These are phyloP conservation scores for Cataglyphis hispanica DNA, from an alignment of 1,140 invertebrate genomes.

Conservation along the genomic window DNA sequence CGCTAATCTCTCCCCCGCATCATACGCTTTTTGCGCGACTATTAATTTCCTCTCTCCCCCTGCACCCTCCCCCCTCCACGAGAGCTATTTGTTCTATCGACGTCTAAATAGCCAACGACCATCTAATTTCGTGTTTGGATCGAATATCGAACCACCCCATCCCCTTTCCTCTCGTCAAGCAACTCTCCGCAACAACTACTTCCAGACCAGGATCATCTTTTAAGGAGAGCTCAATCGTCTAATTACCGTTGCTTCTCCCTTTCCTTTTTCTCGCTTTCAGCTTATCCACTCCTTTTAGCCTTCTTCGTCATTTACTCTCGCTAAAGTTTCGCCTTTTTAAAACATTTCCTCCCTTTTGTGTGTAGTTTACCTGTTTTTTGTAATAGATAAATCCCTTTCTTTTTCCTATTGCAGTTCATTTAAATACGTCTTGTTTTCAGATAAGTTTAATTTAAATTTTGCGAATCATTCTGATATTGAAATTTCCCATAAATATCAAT, in stretches of 20 bases:
- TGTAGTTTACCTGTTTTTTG: not conserved
- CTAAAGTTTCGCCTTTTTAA: constrained; percentile 11
- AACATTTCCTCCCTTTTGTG: constrained; percentile 12
- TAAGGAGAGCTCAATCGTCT: constrained; percentile 81
- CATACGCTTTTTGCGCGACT: constrained; percentile 6
- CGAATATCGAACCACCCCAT: constrained; percentile 39
- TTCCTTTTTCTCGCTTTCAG: constrained; percentile 65
- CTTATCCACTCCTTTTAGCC: constrained; percentile 16
- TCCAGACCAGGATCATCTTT: constrained; percentile 74
- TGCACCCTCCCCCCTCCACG: too few relatives aligned
- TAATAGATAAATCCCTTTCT: not conserved
- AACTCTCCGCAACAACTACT: constrained; percentile 24
- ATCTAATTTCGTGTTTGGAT: constrained; percentile 65
- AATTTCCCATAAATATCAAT: not conserved
- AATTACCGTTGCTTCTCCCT: constrained; percentile 82
- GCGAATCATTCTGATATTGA: not conserved
- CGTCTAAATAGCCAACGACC: constrained; percentile 60
- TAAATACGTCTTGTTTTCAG: constrained; percentile 2
- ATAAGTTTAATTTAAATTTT: constrained; percentile 30
- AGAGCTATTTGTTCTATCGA: constrained; percentile 60
- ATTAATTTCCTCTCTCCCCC: not conserved
- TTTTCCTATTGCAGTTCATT: not conserved
- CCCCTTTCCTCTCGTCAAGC: not conserved
- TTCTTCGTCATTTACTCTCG: constrained; percentile 11
- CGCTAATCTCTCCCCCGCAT: constrained; percentile 15